Evolutionary conservation across 2,888 invertebrate genomes (phyloP).

Genomic region (Plagiodera versicolora): DNA sequence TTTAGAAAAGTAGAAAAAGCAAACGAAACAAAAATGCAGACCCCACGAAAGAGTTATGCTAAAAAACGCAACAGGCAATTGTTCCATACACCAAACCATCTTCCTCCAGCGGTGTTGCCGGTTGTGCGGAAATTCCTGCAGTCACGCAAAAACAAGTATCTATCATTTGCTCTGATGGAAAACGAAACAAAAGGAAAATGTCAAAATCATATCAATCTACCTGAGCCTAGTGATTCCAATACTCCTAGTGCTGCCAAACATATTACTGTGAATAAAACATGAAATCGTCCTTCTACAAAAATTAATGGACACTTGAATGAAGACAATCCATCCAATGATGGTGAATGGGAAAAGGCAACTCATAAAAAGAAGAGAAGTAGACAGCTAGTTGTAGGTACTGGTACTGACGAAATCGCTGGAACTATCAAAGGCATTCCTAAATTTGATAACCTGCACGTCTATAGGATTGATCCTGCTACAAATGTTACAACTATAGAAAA

Average conservation of each 20-base stretch:
- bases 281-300: neutral
- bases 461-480: slow-evolving; percentile 3
- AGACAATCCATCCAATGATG: neutral
- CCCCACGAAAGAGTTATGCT: too few species aligned
- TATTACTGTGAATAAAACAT: neutral
- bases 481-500: slow-evolving; percentile 9
- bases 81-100: neutral
- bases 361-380: too few species aligned
- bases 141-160: neutral
- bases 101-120: neutral
- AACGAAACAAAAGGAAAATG: slow-evolving; percentile 1
- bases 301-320: neutral
- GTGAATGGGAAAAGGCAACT: neutral
- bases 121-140: too few species aligned
- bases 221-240: neutral
- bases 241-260: neutral
- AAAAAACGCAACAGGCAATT: neutral
- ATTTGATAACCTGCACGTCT: slow-evolving; percentile 5
- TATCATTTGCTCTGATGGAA: neutral
- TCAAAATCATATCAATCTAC: neutral
- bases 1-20: too few species aligned
- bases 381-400: too few species aligned
- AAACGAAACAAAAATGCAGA: too few species aligned
- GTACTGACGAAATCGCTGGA: too few species aligned
- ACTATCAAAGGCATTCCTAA: too few species aligned